phyloP scores from a whole-genome alignment of 2,888 invertebrate genomes.

The Stenurella melanura region DNA sequence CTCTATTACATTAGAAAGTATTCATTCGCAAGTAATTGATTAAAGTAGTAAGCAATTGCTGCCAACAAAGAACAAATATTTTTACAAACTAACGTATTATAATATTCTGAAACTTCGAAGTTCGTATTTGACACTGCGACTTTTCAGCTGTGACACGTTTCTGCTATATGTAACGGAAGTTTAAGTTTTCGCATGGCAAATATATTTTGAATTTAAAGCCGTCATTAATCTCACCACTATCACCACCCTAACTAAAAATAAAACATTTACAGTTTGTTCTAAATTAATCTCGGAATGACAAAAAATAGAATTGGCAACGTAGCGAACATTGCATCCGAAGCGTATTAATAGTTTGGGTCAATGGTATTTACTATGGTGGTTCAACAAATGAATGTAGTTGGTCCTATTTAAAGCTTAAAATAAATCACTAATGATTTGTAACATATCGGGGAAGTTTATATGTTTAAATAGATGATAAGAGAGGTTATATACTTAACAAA shows the following conservation, averaged over 20 bases:
- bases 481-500: constrained; percentile 2
- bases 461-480: constrained; percentile 10
- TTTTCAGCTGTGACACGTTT: constrained; percentile 1
- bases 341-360: constrained; percentile 50
- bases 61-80: too few relatives aligned
- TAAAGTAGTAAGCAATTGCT: too few relatives aligned
- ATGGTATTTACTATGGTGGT: constrained; percentile 47
- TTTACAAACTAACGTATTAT: too few relatives aligned
- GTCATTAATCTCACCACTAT: constrained; percentile 20
- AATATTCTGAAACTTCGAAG: too few relatives aligned
- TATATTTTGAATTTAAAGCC: background rate
- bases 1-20: too few relatives aligned
- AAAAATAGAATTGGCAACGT: constrained; percentile 44
- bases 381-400: constrained; percentile 47
- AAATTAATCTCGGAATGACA: constrained; percentile 35
- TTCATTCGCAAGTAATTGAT: too few relatives aligned
- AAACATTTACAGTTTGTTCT: constrained; percentile 20
- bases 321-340: constrained; percentile 33
- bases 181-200: background rate
- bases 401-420: constrained; percentile 38
- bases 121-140: background rate
- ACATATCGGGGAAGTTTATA: background rate
- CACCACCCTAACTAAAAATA: constrained; percentile 37
- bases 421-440: constrained; percentile 40
- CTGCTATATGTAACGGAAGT: background rate